Percentiles rank a stretch among this genome's conserved stretches.
Evolutionary conservation across 2,797 vertebrate genomes (phyloP).

Genomic region (Anniella stebbinsi): DNA sequence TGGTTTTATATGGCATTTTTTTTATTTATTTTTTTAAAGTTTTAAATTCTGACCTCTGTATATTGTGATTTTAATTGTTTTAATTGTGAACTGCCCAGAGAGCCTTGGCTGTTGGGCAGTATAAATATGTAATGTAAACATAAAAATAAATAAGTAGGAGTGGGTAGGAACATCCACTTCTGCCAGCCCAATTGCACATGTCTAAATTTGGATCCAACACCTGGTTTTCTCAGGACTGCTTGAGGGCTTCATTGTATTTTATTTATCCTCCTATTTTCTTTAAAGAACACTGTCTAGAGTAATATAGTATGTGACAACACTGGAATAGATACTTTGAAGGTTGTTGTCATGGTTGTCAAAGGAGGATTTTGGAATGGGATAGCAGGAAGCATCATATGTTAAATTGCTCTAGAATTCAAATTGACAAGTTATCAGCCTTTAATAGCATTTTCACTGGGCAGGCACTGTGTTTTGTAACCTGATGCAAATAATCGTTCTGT

Average conservation of each 20-base stretch:
- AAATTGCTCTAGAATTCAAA: slow-evolving; percentile 43
- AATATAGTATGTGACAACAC: neutral
- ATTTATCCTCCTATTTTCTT: neutral
- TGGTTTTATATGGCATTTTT: no score
- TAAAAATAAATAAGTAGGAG: no score
- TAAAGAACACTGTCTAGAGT: neutral
- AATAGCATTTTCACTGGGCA: slow-evolving; percentile 28
- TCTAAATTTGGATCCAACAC: no score
- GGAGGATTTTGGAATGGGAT: neutral
- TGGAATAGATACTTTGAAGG: neutral
- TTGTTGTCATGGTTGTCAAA: neutral
- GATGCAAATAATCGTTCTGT: slow-evolving; percentile 55
- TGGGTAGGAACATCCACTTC: no score
- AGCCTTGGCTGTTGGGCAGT: no score
- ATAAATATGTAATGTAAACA: no score
- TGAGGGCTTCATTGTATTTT: neutral
- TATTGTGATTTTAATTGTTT: no score
- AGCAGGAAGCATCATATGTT: neutral
- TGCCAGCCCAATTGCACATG: no score
- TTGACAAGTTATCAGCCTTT: slow-evolving; percentile 36
- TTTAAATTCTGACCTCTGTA: no score
- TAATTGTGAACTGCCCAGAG: no score
- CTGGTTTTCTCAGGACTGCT: neutral
- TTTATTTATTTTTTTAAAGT: no score
- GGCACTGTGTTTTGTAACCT: neutral